These are phyloP conservation scores for Melieria omissa DNA, from an alignment of 2,888 invertebrate genomes.

Conservation along the genomic window DNA sequence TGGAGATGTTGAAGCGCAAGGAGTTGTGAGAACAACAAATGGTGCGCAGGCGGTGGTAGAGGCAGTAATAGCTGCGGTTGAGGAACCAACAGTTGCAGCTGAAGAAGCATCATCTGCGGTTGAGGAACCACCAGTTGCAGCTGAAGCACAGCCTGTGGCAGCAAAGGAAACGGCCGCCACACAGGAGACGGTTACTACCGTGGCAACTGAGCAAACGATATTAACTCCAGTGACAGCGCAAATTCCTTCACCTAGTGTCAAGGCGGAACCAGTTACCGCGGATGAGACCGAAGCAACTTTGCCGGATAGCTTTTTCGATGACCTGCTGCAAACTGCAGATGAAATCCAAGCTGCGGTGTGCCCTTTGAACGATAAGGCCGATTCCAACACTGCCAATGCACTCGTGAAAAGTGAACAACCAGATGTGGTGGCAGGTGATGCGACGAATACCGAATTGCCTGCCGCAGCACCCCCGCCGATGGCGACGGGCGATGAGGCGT, in stretches of 20 bases:
- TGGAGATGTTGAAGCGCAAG: too few species aligned
- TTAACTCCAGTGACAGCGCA: background rate
- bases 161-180: background rate
- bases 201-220: background rate
- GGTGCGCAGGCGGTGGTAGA: too few species aligned
- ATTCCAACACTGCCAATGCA: background rate
- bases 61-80: background rate
- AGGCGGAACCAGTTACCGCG: background rate
- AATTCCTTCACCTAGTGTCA: background rate
- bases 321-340: conserved; percentile 21
- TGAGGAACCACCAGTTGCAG: background rate
- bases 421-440: background rate
- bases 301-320: conserved; percentile 31
- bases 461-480: conserved; percentile 11
- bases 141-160: background rate
- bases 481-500: background rate
- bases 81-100: background rate
- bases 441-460: too few species aligned
- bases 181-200: too few species aligned
- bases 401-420: conserved; percentile 12
- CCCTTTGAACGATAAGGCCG: background rate
- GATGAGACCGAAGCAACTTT: background rate
- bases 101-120: background rate
- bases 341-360: conserved; percentile 22
- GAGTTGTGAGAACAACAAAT: too few species aligned